Percentiles rank a stretch among this genome's conserved stretches.
Evolutionary conservation across 2,888 invertebrate species (phyloP).

Genomic region (Pristionchus fissidentatus): DNA sequence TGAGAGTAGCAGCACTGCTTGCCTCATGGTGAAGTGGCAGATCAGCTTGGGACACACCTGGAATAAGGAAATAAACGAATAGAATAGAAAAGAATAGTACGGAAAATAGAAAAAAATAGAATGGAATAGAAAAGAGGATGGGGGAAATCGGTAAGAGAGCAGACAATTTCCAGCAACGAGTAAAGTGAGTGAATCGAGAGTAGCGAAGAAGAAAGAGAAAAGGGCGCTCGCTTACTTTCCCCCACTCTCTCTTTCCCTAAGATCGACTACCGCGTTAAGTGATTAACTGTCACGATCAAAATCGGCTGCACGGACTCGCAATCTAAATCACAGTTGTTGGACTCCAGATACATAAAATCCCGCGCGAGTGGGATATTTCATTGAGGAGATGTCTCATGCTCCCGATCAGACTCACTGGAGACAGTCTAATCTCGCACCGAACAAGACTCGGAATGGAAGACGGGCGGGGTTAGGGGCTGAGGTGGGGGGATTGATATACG

Average conservation of each 20-base stretch:
- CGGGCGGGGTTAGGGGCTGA: too few relatives aligned
- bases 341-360: too few relatives aligned
- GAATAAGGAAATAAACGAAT: too few relatives aligned
- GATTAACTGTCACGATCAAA: constrained; percentile 18
- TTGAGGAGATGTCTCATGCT: too few relatives aligned
- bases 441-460: not conserved
- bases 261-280: constrained; percentile 30
- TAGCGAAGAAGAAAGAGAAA: constrained; percentile 37
- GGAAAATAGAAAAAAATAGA: not conserved
- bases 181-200: constrained; percentile 32
- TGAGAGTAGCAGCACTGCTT: constrained; percentile 10
- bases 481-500: constrained; percentile 11
- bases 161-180: too few relatives aligned
- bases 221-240: constrained; percentile 13
- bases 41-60: too few relatives aligned
- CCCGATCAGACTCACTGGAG: not conserved
- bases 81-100: not conserved
- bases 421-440: not conserved
- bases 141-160: not conserved
- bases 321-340: too few relatives aligned
- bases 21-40: not conserved
- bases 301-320: too few relatives aligned
- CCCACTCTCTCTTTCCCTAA: constrained; percentile 2
- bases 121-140: not conserved
- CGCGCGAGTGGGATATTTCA: too few relatives aligned